Base-by-base conservation (phyloP, 2,797 vertebrate genomes). In the Sternotherus odoratus region DNA sequence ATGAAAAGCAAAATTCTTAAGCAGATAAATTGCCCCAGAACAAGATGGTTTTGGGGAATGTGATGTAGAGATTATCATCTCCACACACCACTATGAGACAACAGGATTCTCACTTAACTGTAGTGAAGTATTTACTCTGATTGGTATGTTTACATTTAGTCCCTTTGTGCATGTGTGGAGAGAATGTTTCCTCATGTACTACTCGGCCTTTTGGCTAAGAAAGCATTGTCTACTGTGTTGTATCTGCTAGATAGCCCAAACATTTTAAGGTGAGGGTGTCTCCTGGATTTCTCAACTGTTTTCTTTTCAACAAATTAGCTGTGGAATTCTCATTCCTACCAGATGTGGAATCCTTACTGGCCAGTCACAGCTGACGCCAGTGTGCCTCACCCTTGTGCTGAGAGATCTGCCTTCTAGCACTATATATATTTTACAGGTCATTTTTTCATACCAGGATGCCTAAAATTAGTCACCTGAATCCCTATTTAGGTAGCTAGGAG, bases 41-140 rank as follows among this genome's bases (percentile, higher is more conserved):
- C 36, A 72, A 13, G 19, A 72, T 43, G 36, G 21, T 43, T 72
- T 72, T 5, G 36, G 36, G 12, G 66, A 72, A 21, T 43, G 12
- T 26, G 19, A 43, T 72, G 36, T 24, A 43, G 12, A 43, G 66
- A 24, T 43, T 12, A 11, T 26, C 39, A 24, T 43, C 24, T 72
- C 39, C 66, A 43, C 11, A 72, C 24, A 11, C 36, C 23, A 12
- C 36, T 72, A 3, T 43, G 12, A 43, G 36, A 72, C 79, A 95
- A 81, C 88, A 66, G 82, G 60, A 82, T 82, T 81, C 0, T 0
- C 78, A 83, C 66, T 39, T 72, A 57, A 57, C 75, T 43, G 1
- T 2, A 21, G 33, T 16, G 86, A 84, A 66, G 12, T 43, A 33
- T 26, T 23, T 30, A n/a, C 0, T n/a, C 66, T 77, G 33, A 0